phyloP scores from a whole-genome alignment of 1,140 invertebrate species.

The Tetramorium simillimum region DNA sequence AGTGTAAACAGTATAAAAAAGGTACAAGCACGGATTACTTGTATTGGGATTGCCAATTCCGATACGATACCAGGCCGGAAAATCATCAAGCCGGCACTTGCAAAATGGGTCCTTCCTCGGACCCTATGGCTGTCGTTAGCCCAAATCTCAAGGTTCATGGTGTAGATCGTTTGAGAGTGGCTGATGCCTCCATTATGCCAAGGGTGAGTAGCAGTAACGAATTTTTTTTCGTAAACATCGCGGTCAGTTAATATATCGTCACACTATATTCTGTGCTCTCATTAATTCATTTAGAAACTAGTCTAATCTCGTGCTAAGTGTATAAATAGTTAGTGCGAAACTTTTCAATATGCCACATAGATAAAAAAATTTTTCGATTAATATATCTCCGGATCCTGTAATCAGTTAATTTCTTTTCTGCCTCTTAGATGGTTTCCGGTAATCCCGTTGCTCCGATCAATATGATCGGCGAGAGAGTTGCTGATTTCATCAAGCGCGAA shows the following conservation, averaged over 20 bases:
- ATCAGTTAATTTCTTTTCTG: background rate
- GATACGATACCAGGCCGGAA: slow-evolving; percentile 83
- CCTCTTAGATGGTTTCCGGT: slow-evolving; percentile 80
- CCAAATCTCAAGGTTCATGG: slow-evolving; percentile 83
- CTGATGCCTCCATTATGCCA: slow-evolving; percentile 84
- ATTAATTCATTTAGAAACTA: background rate
- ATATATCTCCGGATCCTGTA: background rate
- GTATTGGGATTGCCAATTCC: slow-evolving; percentile 87
- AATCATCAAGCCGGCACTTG: slow-evolving; percentile 87
- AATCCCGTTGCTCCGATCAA: slow-evolving; percentile 84
- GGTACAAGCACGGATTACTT: slow-evolving; percentile 76
- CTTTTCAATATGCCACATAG: background rate
- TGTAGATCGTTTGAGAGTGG: slow-evolving; percentile 83
- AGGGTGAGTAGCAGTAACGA: slow-evolving; percentile 53
- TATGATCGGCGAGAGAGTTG: slow-evolving; percentile 87
- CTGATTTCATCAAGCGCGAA: slow-evolving; percentile 86
- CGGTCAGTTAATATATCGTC: background rate
- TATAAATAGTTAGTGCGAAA: background rate
- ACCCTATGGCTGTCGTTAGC: slow-evolving; percentile 85
- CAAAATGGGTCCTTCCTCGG: slow-evolving; percentile 86
- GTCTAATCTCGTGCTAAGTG: background rate
- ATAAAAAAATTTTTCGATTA: background rate
- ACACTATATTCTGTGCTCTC: background rate
- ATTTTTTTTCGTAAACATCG: background rate
- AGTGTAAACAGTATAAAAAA: slow-evolving; percentile 70